A percentile compares a stretch with the other conserved stretches of the same genome.
Conservation (phyloP, 2,113 vertebrate species). For the Acrocephalus arundinaceus region DNA sequence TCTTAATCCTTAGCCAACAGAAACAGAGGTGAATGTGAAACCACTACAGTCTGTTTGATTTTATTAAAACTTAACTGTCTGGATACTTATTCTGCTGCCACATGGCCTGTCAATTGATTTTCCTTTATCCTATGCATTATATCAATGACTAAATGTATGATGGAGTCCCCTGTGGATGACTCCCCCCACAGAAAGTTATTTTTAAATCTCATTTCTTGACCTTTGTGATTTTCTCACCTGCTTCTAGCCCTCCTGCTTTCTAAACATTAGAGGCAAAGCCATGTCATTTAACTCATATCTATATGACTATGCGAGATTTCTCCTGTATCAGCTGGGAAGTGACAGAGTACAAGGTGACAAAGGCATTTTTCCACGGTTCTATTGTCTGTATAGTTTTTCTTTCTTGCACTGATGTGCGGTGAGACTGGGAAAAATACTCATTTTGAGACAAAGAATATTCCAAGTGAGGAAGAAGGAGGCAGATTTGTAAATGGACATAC, state of each 20-base stretch:
- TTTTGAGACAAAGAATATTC: neutral
- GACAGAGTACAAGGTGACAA: neutral
- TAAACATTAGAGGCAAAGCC: neutral
- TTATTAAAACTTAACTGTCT: neutral
- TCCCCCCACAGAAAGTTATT: neutral
- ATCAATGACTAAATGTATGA: neutral
- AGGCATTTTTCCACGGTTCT: neutral
- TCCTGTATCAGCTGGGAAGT: neutral
- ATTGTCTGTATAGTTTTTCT: neutral
- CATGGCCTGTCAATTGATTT: neutral
- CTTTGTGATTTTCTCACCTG: neutral
- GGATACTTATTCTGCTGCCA: neutral
- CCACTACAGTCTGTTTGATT: neutral
- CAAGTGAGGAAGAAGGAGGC: neutral
- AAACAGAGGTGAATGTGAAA: too few species aligned
- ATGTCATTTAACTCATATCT: fast-evolving
- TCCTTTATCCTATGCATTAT: neutral
- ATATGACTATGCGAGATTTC: neutral
- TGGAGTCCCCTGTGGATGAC: neutral
- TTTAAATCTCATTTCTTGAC: neutral
- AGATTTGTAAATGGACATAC: neutral
- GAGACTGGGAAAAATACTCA: neutral
- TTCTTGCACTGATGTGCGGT: neutral
- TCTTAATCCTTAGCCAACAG: too few species aligned
- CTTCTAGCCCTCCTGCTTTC: neutral